These are phyloP conservation scores for Dinoponera quadriceps DNA, from an alignment of 1,140 invertebrate genomes.

Conservation along the genomic window DNA sequence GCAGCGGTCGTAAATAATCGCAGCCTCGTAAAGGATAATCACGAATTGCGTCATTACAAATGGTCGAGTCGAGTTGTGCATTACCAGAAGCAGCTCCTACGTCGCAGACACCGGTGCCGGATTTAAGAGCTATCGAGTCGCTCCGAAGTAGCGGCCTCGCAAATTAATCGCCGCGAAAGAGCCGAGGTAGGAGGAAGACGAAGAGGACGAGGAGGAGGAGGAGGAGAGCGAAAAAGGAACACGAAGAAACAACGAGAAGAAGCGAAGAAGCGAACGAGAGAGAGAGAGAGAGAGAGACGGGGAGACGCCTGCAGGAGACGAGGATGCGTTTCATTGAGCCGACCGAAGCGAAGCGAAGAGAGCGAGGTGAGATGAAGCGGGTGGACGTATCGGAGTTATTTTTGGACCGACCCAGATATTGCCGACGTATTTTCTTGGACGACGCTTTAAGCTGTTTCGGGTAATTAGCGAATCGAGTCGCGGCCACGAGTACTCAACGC, in stretches of 20 bases:
- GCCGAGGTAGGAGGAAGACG: too few relatives aligned
- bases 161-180: constrained; percentile 63
- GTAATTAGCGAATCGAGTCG: constrained; percentile 82
- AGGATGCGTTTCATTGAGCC: constrained; percentile 59
- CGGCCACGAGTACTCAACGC: constrained; percentile 72
- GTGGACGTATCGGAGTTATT: constrained; percentile 83
- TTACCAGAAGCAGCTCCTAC: constrained; percentile 64
- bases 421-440: constrained; percentile 76
- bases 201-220: not conserved
- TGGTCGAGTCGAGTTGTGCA: constrained; percentile 47
- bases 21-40: constrained; percentile 66
- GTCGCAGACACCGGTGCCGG: constrained; percentile 39
- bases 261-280: constrained; percentile 15
- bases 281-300: constrained; percentile 28
- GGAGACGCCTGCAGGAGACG: constrained; percentile 30
- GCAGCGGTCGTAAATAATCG: constrained; percentile 67
- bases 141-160: constrained; percentile 27
- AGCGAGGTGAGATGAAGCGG: constrained; percentile 59
- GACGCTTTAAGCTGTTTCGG: constrained; percentile 82
- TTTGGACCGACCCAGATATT: constrained; percentile 83
- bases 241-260: not conserved
- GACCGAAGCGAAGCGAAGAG: constrained; percentile 53
- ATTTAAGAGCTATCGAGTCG: constrained; percentile 64
- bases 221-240: constrained; percentile 37
- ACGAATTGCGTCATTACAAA: constrained; percentile 67